Percentiles rank a stretch among this genome's conserved stretches.
Conservation (phyloP, 2,113 vertebrate genomes). For the Dinomys branickii region DNA sequence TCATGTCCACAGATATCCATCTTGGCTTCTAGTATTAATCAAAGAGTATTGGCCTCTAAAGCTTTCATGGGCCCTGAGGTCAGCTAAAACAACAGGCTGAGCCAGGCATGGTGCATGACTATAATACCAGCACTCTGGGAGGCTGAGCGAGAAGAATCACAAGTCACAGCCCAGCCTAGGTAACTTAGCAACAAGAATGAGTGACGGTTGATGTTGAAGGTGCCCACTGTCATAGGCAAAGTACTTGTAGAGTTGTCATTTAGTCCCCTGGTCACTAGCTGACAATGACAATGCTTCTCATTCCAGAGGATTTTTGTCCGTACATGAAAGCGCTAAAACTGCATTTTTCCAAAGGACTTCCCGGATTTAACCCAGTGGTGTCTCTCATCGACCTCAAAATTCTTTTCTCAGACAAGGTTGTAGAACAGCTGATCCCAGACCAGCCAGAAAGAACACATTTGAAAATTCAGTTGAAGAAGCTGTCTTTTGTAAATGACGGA, state of each 20-base stretch:
- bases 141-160: background rate
- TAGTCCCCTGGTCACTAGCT: too few relatives aligned
- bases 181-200: background rate
- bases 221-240: accelerated
- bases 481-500: background rate
- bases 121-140: background rate
- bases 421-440: background rate
- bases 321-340: background rate
- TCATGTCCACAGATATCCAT: background rate
- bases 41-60: background rate
- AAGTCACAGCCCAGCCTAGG: background rate
- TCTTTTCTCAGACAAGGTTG: background rate
- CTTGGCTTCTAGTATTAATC: background rate
- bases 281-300: background rate
- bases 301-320: background rate
- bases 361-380: background rate
- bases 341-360: background rate
- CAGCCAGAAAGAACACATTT: background rate
- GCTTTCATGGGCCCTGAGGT: background rate
- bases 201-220: accelerated
- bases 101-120: background rate
- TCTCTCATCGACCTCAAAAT: background rate
- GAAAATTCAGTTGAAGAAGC: background rate
- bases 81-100: background rate
- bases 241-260: accelerated